These are phyloP conservation scores for Chionis minor DNA, from an alignment of 2,113 vertebrate genomes.

Conservation along the genomic window DNA sequence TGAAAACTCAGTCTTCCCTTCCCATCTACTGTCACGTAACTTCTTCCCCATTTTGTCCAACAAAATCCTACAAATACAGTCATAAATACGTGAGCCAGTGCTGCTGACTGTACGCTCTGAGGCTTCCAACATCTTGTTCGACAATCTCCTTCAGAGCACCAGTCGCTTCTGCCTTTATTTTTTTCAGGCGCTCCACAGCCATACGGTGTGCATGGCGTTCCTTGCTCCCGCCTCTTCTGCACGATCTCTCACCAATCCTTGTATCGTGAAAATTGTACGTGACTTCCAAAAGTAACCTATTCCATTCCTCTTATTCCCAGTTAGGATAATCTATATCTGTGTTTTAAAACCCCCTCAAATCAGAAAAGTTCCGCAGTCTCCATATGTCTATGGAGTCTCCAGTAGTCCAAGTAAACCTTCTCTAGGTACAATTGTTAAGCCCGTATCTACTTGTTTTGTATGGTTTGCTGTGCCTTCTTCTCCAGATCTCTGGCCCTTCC, in stretches of 20 bases:
- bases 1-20: not conserved
- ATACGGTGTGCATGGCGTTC: rapidly evolving
- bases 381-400: not conserved
- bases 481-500: not conserved
- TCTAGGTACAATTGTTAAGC: not conserved
- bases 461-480: not conserved
- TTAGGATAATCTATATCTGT: rapidly evolving
- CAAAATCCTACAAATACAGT: not conserved
- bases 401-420: not conserved
- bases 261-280: rapidly evolving
- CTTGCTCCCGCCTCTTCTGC: not conserved
- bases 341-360: not conserved
- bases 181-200: not conserved
- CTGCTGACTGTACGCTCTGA: not conserved
- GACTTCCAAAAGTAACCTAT: not conserved
- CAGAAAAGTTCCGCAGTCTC: not conserved
- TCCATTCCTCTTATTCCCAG: not conserved
- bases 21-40: not conserved
- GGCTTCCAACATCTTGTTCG: not conserved
- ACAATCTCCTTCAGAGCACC: not conserved
- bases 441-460: not conserved
- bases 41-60: not conserved
- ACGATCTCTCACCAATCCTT: rapidly evolving
- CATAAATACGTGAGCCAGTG: not conserved
- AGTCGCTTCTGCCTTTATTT: rapidly evolving